These are phyloP conservation scores for Ammospiza caudacuta DNA, from an alignment of 2,113 vertebrate genomes.

Conservation along the genomic window DNA sequence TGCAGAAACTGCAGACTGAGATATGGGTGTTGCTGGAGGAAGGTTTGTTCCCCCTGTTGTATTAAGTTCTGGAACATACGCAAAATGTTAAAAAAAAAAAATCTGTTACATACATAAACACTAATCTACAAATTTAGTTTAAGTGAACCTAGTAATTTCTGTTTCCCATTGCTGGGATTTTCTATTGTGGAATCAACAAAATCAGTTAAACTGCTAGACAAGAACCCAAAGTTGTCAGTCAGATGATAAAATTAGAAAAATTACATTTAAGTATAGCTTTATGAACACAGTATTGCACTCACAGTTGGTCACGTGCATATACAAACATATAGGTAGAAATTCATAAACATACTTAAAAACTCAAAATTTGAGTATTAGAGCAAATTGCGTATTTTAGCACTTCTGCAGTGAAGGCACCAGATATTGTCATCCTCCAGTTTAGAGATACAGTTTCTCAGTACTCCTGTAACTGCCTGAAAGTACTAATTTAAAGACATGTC, in stretches of 20 bases:
- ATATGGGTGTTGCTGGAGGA: conserved; percentile 79
- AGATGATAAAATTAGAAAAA: neutral
- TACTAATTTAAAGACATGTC: neutral
- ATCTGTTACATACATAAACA: neutral
- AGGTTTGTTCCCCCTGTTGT: conserved; percentile 78
- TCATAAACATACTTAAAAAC: neutral
- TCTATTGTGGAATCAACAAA: neutral
- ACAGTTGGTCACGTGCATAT: accelerated
- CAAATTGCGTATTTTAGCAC: neutral
- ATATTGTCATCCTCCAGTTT: neutral
- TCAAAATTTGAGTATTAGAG: neutral
- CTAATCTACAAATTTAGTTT: neutral
- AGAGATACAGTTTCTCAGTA: neutral
- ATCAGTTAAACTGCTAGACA: neutral
- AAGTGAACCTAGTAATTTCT: neutral
- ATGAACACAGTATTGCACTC: neutral
- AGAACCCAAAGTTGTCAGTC: neutral
- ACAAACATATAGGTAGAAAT: neutral
- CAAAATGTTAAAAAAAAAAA: neutral
- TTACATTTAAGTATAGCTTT: neutral
- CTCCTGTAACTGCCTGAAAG: neutral
- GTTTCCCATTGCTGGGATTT: neutral
- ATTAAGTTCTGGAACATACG: conserved; percentile 70
- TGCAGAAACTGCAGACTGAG: conserved; percentile 81
- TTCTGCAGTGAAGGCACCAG: neutral